Conservation (phyloP, 2,797 vertebrate species). For the Crypturellus tataupa region DNA sequence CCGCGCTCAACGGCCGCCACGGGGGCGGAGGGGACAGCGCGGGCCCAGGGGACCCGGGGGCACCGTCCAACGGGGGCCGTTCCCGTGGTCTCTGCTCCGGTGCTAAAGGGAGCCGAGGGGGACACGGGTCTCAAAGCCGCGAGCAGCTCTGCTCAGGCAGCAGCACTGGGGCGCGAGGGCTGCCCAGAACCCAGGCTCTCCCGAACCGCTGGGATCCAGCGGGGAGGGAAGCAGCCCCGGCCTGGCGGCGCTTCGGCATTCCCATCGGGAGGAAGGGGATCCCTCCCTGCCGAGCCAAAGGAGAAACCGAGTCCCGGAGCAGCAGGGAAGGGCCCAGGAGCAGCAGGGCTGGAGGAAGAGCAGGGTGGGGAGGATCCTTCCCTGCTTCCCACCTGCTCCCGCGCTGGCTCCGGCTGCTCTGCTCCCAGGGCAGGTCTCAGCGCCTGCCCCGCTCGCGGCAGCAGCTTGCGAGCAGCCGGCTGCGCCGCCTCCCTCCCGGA, state of each 20-base stretch:
- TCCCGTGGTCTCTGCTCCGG: background rate
- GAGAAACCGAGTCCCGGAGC: background rate
- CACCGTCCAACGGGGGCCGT: background rate
- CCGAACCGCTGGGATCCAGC: too few relatives aligned
- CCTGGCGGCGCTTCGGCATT: rapidly evolving
- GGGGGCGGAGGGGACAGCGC: background rate
- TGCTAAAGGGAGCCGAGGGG: background rate
- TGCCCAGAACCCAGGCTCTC: too few relatives aligned
- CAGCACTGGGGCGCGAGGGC: too few relatives aligned
- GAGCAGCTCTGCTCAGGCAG: rapidly evolving
- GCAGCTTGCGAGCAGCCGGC: conserved; percentile 72
- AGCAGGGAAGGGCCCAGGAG: background rate
- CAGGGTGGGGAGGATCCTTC: background rate
- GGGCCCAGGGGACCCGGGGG: background rate
- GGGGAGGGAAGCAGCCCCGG: background rate
- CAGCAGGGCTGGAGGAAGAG: background rate
- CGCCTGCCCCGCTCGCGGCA: background rate
- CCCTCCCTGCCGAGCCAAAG: background rate
- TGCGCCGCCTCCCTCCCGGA: background rate
- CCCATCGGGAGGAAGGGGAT: background rate
- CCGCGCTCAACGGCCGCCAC: background rate
- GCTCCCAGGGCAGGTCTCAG: background rate
- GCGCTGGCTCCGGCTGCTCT: background rate
- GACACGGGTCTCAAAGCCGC: background rate
- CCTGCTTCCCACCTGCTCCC: conserved; percentile 72